Conservation (phyloP, 2,888 invertebrate species). For the Thelaira solivaga region DNA sequence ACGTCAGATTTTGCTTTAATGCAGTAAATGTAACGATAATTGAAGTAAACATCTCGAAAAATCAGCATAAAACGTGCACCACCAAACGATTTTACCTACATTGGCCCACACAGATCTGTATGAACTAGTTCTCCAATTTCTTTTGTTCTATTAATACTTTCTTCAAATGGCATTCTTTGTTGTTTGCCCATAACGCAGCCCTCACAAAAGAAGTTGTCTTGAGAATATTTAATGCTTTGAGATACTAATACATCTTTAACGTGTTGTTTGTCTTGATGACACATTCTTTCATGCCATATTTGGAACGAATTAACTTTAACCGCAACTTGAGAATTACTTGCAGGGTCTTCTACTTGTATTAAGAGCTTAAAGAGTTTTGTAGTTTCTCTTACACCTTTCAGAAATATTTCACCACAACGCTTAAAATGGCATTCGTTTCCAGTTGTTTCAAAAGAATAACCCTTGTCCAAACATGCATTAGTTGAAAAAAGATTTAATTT, state of each 20-base stretch:
- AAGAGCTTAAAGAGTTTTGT: slow-evolving; percentile 50
- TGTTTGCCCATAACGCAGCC: slow-evolving; percentile 63
- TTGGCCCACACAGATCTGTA: slow-evolving; percentile 64
- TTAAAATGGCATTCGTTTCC: slow-evolving; percentile 52
- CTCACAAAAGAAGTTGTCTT: slow-evolving; percentile 59
- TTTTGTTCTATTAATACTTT: slow-evolving; percentile 48
- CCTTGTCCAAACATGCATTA: slow-evolving; percentile 58
- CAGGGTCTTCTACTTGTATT: slow-evolving; percentile 24
- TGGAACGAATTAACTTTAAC: slow-evolving; percentile 39
- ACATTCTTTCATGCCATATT: slow-evolving; percentile 65
- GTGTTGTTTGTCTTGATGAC: slow-evolving; percentile 63
- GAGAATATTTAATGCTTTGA: slow-evolving; percentile 50
- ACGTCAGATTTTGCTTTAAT: slow-evolving; percentile 62
- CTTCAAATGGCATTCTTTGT: slow-evolving; percentile 56
- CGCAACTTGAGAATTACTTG: slow-evolving; percentile 13
- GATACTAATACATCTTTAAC: slow-evolving; percentile 57
- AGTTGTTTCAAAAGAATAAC: slow-evolving; percentile 28
- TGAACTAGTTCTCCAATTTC: slow-evolving; percentile 61
- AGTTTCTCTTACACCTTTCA: slow-evolving; percentile 34
- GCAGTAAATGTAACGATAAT: slow-evolving; percentile 59
- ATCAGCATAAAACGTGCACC: slow-evolving; percentile 62
- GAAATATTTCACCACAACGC: slow-evolving; percentile 18
- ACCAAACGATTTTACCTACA: slow-evolving; percentile 60
- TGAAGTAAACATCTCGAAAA: slow-evolving; percentile 62
- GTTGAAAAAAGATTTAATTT: slow-evolving; percentile 63